Evolutionary conservation across 2,797 vertebrate genomes (phyloP).

Genomic region (Cygnus olor): DNA sequence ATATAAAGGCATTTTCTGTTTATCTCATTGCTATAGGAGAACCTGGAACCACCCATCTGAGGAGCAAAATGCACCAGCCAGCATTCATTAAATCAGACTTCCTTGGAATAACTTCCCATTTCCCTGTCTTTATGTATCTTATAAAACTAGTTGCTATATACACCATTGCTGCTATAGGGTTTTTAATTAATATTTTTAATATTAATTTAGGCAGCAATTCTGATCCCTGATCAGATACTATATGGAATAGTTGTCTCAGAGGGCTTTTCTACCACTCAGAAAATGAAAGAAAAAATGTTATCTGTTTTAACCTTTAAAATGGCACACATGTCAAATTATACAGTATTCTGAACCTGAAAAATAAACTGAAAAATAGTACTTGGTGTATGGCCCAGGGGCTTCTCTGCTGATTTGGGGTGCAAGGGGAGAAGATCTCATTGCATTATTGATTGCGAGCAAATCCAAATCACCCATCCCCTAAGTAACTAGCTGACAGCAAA

Average conservation of each 20-base stretch:
- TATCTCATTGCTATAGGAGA: neutral
- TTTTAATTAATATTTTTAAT: neutral
- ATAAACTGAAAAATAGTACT: neutral
- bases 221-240: neutral
- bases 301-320: neutral
- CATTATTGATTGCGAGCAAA: neutral
- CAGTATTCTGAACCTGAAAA: neutral
- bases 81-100: neutral
- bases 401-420: neutral
- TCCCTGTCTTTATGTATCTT: neutral
- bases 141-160: neutral
- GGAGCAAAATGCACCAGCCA: neutral
- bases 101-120: neutral
- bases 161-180: neutral
- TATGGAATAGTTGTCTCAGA: neutral
- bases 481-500: conserved; percentile 2
- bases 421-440: neutral
- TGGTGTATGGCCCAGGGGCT: neutral
- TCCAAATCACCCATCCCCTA: neutral
- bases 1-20: neutral
- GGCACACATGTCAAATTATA: neutral
- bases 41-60: neutral
- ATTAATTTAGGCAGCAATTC: neutral
- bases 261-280: neutral
- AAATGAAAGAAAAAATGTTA: neutral